Base-by-base conservation (phyloP, 1,140 invertebrate species). In the Schlechtendalia chinensis region DNA sequence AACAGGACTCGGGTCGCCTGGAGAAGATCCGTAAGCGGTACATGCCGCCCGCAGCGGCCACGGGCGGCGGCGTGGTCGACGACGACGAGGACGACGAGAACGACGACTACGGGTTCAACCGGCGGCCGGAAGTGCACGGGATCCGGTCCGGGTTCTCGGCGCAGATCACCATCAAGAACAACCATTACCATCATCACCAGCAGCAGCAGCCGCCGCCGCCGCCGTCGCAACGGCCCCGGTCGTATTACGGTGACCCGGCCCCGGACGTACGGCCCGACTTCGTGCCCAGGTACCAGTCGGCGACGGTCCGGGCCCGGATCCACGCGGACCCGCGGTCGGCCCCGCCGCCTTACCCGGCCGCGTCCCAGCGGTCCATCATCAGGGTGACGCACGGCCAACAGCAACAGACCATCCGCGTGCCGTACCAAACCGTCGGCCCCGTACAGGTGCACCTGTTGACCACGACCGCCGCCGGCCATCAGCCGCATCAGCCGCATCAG, bases 31-130 rank as follows among this genome's bases (percentile, higher is more conserved):
- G 92, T 82, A 91, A 93, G 82, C 89, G 93, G 24, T 95, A 90
- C 82, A 47, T 63, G 56, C 75, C 75, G 0, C 17, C 58, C 22
- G 16, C 54, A 4, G 53, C 82, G 16, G 53, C 82, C 1, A 45
- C 65, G 6, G n/a, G 32, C 32, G 8, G 16, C 69, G 1, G 3
- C 77, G 5, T n/a, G n/a, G 87, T 86, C 74, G 67, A 79, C 27
- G 61, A 81, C 27, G 82, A 82, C 45, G 88, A 86, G 81, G 90
- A 92, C 81, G 91, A 94, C 81, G 94, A 95, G 83, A 89, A 93
- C 82, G 94, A 95, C 82, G 93, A 95, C 83, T 95, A 96, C 82
- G 94, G 94, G 8, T 96, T 96, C 85, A 93, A 93, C 83, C 88
- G 93, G n/a, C 87, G 94, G 12, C 94, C 94, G 0, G 93, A 93